Percentiles rank a stretch among this genome's conserved stretches.
Evolutionary conservation across 2,113 vertebrate genomes (phyloP).

Genomic region (Mirounga angustirostris): DNA sequence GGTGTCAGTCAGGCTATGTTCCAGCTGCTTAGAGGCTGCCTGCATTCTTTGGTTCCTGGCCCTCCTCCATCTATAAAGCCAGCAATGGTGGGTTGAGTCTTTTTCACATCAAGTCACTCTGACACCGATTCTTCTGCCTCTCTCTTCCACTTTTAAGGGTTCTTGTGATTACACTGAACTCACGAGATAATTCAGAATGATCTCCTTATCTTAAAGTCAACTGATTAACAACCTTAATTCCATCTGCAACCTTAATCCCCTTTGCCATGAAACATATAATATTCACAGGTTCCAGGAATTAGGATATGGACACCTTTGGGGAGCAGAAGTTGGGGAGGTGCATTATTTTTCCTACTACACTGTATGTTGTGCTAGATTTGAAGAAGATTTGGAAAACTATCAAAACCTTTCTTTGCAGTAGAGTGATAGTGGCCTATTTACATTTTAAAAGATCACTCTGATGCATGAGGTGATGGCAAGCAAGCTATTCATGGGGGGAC

Average conservation of each 20-base stretch:
- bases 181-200: neutral
- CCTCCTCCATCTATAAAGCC: neutral
- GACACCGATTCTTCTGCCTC: neutral
- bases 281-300: neutral
- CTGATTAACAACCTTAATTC: neutral
- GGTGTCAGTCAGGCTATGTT: too few species aligned
- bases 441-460: neutral
- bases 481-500: fast-evolving
- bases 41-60: neutral
- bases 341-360: neutral
- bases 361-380: neutral
- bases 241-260: neutral
- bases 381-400: neutral
- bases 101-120: neutral
- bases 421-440: neutral
- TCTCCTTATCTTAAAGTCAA: neutral
- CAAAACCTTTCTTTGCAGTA: neutral
- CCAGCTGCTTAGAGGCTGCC: too few species aligned
- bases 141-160: neutral
- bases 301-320: neutral
- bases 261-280: neutral
- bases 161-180: neutral
- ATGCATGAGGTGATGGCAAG: neutral
- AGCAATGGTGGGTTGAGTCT: neutral
- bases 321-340: neutral